Evolutionary conservation across 2,888 invertebrate species (phyloP), one percentile per base, ranked within the genome.

Genomic region (Drosophila hamatofila): DNA sequence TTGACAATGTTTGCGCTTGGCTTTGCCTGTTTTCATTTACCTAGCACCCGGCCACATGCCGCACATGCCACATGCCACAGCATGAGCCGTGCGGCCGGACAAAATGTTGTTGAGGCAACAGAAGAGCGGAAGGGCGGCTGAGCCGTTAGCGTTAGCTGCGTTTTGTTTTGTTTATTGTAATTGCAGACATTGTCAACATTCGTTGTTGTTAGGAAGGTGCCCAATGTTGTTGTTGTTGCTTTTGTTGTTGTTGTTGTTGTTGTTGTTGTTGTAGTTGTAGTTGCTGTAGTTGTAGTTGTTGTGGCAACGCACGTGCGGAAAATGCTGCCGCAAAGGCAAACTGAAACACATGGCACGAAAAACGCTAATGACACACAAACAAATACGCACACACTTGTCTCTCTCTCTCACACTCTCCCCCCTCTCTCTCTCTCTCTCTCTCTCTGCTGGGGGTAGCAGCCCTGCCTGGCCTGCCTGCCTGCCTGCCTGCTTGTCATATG

Each of bases 141-240:
- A 57, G 70, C 75, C 80, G 64, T 66, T 74, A 70, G 87, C 84
- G 83, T 81, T 87, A 72, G 76, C 71, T 87, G 88, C 88, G 82
- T 81, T 84, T 84, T 79, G 74, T 78, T 81, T 87, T 87, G 82
- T 87, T 83, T 83, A 83, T 83, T 83, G 83, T 83, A 83, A 83
- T 81, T 87, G 88, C 85, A 66, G 76, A 59, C 83, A 66, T 79
- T 84, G 83, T 83, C 85, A 70, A 69, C 81, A 61, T 0, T 64
- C 54, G 42, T 51, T 46, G 51, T 37, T 69, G 39, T 27, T 61
- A n/a, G n/a, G n/a, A n/a, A n/a, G n/a, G n/a, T n/a, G n/a, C n/a
- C n/a, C n/a, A n/a, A n/a, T n/a, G 42, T 56, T 59, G 55, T 48
- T 54, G 71, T 54, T 66, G 12, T 59, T 63, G 46, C 39, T 52